Conservation (phyloP, 2,113 vertebrate genomes). For the Tachysurus vachellii region DNA sequence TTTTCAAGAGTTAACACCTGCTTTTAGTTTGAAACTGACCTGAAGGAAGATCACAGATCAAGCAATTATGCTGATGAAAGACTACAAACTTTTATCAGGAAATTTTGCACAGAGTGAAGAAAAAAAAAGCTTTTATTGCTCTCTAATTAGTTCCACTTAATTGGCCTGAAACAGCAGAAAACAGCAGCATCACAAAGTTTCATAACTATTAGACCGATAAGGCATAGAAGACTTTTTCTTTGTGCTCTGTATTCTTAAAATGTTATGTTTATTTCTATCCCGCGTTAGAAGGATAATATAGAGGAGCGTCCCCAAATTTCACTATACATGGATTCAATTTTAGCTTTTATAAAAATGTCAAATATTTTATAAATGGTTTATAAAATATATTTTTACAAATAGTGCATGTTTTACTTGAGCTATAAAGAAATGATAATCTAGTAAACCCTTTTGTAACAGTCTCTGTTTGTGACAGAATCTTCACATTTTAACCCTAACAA, state of each 20-base stretch:
- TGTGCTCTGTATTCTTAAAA: background rate
- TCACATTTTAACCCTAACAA: background rate
- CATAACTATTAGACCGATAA: background rate
- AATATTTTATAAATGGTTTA: background rate
- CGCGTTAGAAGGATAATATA: background rate
- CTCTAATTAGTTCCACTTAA: background rate
- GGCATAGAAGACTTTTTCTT: background rate
- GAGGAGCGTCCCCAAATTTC: background rate
- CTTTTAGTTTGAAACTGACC: background rate
- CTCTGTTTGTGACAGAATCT: background rate
- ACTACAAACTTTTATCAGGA: background rate
- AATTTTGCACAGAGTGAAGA: background rate
- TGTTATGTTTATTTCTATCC: background rate
- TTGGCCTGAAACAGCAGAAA: background rate
- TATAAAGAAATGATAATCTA: background rate
- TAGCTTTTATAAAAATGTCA: background rate
- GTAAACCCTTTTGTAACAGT: background rate
- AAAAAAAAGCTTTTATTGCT: background rate
- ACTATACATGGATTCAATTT: background rate
- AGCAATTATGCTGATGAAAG: background rate
- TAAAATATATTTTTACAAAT: background rate
- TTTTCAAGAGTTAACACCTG: background rate
- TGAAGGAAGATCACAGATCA: background rate
- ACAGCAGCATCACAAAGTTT: background rate
- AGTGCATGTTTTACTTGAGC: background rate